Evolutionary conservation across 2,113 vertebrate species (phyloP), one percentile per base, ranked within the genome.

Genomic region (Indicator maculatus): DNA sequence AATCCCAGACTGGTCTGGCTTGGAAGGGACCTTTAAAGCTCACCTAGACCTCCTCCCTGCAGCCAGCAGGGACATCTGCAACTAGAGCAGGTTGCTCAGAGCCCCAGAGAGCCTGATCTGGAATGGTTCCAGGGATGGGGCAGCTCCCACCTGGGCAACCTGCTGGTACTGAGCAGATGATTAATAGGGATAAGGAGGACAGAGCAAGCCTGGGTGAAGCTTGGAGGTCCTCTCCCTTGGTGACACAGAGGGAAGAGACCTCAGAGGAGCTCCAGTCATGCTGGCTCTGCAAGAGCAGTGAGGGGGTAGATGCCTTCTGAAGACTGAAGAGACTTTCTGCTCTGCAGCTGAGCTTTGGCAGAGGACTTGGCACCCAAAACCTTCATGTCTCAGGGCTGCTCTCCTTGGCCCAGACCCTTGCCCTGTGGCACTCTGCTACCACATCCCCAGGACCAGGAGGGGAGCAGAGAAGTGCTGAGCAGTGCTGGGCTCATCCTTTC

Each of bases 341-440:
- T 83, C 47, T 33, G 19, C 52, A 76, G 36, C 50, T 30, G 28
- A 28, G 39, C 47, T 71, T 63, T 64, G 52, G 21, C 0, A 0
- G 16, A 52, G 66, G 50, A 33, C 4, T 1, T 60, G 52, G 69
- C 71, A 88, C 63, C 50, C 52, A 9, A 78, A 69, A 45, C 53
- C 16, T 26, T 45, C 28, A 31, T 1, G 0, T 36, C 21, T 71
- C 3, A 0, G 75, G 50, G 28, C 26, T 12, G n/a, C 0, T 1
- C 16, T 11, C 8, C 64, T 58, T 3, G 2, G 41, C 2, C 1
- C 7, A 12, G 15, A 12, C 6, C 36, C 41, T 52, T 23, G 0
- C 20, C 70, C 69, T 4, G 44, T 7, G 19, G 9, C 73, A 10
- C 52, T 66, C 47, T 28, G 19, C 52, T 39, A 0, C 18, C 9